Evolutionary conservation across 1,140 invertebrate genomes (phyloP).

Genomic region (Tetramorium alpestre): DNA sequence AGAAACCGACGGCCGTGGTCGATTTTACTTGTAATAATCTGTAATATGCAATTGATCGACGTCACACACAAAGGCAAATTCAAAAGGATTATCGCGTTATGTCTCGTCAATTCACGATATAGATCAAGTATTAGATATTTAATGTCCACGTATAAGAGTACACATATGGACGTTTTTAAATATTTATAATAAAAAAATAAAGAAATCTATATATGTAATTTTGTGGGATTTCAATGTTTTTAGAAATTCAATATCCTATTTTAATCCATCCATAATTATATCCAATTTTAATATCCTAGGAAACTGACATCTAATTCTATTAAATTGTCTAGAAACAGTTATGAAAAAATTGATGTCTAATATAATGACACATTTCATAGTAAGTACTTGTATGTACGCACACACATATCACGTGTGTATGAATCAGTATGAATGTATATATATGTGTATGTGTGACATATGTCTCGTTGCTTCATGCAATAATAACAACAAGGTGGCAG

Average conservation of each 20-base stretch:
- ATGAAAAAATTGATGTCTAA: not conserved
- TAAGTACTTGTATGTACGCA: not conserved
- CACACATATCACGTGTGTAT: too few relatives aligned
- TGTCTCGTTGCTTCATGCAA: not conserved
- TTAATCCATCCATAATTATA: too few relatives aligned
- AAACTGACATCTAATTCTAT: not conserved
- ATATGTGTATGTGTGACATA: not conserved
- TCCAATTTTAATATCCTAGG: not conserved
- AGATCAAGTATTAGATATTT: conserved; percentile 72
- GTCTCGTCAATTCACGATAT: conserved; percentile 59
- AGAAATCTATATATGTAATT: conserved; percentile 69
- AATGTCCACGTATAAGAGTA: conserved; percentile 72
- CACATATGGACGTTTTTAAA: conserved; percentile 79
- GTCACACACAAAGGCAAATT: conserved; percentile 62
- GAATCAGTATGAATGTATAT: not conserved
- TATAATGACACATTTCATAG: not conserved
- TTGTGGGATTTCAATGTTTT: not conserved
- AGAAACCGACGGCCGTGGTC: conserved; percentile 23
- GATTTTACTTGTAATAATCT: conserved; percentile 55
- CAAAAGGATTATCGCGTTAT: conserved; percentile 51
- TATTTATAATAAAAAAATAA: conserved; percentile 83
- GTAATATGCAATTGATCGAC: conserved; percentile 56
- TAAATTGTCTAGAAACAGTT: not conserved
- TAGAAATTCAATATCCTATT: not conserved
- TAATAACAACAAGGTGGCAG: not conserved